Evolutionary conservation across 1,140 invertebrate species (phyloP), one percentile per base, ranked within the genome.

Genomic region (Orchestia grillus): DNA sequence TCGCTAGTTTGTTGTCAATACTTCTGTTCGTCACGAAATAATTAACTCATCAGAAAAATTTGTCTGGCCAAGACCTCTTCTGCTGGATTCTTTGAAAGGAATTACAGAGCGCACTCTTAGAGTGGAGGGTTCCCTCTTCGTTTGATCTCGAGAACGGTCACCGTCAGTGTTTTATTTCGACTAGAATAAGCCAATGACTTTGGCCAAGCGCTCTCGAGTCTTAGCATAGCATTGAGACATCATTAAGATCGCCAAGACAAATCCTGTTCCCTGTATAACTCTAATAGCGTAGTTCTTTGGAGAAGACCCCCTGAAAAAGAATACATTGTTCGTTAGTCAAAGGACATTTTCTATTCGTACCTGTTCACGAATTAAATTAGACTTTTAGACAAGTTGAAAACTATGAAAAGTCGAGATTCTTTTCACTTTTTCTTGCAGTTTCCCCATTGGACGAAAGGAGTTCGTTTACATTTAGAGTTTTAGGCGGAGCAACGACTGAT

Each of bases 31-130:
- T 94, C 44, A 15, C 43, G 44, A 94, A 94, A 47, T 94, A 94
- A 94, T 94, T 94, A 94, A 44, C 92, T 94, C 92, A 94, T 94
- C 92, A 94, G 92, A 94, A 44, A 44, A 94, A 94, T 44, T 94
- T 45, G 41, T 45, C 44, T 23, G 92, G 44, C 41, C 92, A 94
- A 94, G 44, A 40, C 36, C 92, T 94, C 92, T 94, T 94, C 43
- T 94, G 41, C 88, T 42, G 41, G 88, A 90, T 90, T 77, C 62
- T 77, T 77, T 90, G 88, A 90, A 94, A 94, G 44, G 44, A 94
- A 94, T 40, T 94, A n/a, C 43, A 94, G 44, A 44, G 92, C 43
- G 44, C 92, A 94, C 43, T 94, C 43, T 45, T 44, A 94, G 92
- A 94, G 41, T 44, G 92, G 44, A 94, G 43, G 41, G 43, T 44